Evolutionary conservation across 2,888 invertebrate genomes (phyloP), one percentile per base, ranked within the genome.

Genomic region (Drosophila demipolita): DNA sequence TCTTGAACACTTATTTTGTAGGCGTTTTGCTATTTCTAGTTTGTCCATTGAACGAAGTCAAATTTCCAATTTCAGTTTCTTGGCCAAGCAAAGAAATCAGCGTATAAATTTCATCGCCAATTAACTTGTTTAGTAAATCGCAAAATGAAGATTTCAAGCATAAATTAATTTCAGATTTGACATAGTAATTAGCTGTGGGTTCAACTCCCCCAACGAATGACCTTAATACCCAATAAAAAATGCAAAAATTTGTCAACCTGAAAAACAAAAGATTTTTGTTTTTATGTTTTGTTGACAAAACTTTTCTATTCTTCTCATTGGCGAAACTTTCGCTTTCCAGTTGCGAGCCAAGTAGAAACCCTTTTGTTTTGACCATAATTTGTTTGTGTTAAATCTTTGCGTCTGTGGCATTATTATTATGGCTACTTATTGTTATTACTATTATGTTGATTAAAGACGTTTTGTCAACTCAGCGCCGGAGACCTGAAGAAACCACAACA

Each of bases 291-390:
- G 35, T 52, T 33, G 58, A 38, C n/a, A 17, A 62, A 62, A 68
- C 58, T 64, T 65, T 76, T 76, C 76, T 80, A 71, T 76, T 66
- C 78, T 67, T 64, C 63, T 61, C 63, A 53, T 66, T 52, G 57
- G 67, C 70, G 29, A 81, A 75, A 80, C 87, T 88, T 88, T 83
- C 89, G 89, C 83, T 83, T 86, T 85, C 29, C 36, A 49, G 49
- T 49, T n/a, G 29, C 45, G 20, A 8, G 17, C 17, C 29, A n/a
- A 9, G 48, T 54, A 36, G 36, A 40, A 81, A 82, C 57, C 73
- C 80, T 79, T 82, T 76, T 45, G 45, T 23, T 77, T 75, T 87
- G 65, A 75, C 60, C 69, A 55, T 66, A 69, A 73, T 83, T 75
- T 68, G 72, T 73, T 64, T 75, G 64, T 40, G n/a, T 66, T 52